Percentiles rank a stretch among this genome's conserved stretches.
These are phyloP conservation scores for Phania funesta DNA, from an alignment of 2,888 invertebrate genomes.

Conservation along the genomic window DNA sequence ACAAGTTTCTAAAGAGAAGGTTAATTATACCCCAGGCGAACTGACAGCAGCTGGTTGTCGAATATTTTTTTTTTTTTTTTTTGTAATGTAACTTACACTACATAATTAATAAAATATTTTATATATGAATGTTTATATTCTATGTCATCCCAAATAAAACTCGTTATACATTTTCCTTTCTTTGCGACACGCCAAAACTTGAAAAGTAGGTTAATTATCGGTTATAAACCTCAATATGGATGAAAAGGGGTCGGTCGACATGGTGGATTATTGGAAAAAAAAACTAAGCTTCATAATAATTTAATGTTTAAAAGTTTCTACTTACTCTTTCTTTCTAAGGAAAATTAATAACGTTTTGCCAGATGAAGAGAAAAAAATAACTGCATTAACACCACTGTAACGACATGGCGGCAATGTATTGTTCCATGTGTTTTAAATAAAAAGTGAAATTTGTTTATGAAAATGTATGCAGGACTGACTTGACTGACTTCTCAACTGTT, in stretches of 20 bases:
- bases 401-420: background rate
- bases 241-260: slow-evolving; percentile 10
- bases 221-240: slow-evolving; percentile 47
- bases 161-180: slow-evolving; percentile 41
- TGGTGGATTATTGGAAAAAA: background rate
- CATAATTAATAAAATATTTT: slow-evolving; percentile 31
- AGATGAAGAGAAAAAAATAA: slow-evolving; percentile 6
- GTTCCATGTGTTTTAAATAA: slow-evolving; percentile 29
- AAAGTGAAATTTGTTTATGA: slow-evolving; percentile 53
- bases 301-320: background rate
- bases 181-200: background rate
- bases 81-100: background rate
- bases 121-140: slow-evolving; percentile 36
- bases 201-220: slow-evolving; percentile 63
- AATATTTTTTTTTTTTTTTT: background rate
- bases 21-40: slow-evolving; percentile 18
- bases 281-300: background rate
- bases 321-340: slow-evolving; percentile 16
- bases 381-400: background rate
- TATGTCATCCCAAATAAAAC: slow-evolving; percentile 31
- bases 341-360: slow-evolving; percentile 34
- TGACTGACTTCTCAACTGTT: slow-evolving; percentile 28
- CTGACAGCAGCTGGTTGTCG: background rate
- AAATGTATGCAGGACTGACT: slow-evolving; percentile 11
- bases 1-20: slow-evolving; percentile 23